phyloP scores from a whole-genome alignment of 2,888 invertebrate genomes.

The Ormyrus pomaceus region DNA sequence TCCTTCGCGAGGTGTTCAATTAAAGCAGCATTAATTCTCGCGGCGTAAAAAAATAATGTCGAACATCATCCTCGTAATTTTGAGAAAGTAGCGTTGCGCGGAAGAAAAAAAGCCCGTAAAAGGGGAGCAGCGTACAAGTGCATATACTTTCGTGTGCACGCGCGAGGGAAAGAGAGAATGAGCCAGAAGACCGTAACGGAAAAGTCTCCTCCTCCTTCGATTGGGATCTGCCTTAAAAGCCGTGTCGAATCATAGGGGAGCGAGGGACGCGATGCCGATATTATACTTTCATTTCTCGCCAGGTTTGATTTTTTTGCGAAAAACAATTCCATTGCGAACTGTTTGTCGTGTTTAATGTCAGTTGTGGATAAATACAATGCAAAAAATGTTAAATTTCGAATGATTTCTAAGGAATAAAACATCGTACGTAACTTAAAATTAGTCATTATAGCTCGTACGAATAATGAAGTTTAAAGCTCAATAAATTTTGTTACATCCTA shows the following conservation, averaged over 20 bases:
- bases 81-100: slow-evolving; percentile 5
- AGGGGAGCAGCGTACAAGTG: background rate
- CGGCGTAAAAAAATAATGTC: background rate
- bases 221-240: slow-evolving; percentile 49
- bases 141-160: background rate
- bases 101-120: slow-evolving; percentile 3
- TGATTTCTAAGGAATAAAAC: no score
- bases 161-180: background rate
- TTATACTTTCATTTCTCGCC: slow-evolving; percentile 47
- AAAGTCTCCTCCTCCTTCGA: slow-evolving; percentile 48
- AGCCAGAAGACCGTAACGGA: slow-evolving; percentile 48
- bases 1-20: no score
- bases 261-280: background rate
- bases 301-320: no score
- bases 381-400: no score
- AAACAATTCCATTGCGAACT: no score
- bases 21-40: no score
- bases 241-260: slow-evolving; percentile 39
- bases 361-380: no score
- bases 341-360: no score
- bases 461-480: no score
- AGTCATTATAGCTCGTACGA: no score
- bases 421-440: no score
- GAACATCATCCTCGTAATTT: background rate
- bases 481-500: no score